A percentile compares a stretch with the other conserved stretches of the same genome.
These are phyloP conservation scores for Pyrrhia umbra DNA, from an alignment of 2,888 invertebrate genomes.

Conservation along the genomic window DNA sequence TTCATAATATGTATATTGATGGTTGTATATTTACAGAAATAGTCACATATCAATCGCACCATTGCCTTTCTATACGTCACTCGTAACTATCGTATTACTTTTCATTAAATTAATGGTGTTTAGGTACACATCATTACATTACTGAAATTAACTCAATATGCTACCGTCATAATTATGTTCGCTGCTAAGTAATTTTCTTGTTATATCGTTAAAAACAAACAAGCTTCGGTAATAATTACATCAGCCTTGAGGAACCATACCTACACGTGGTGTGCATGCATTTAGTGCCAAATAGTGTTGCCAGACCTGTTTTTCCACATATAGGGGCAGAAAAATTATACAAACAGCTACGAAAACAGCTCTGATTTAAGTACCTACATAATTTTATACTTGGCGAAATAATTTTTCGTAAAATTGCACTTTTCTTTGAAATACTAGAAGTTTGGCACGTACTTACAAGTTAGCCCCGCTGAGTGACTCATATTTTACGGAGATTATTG, in stretches of 20 bases:
- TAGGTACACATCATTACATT: background rate
- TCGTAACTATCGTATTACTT: background rate
- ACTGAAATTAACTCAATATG: background rate
- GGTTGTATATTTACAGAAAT: too few species aligned
- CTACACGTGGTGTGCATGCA: background rate
- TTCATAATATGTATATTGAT: too few species aligned
- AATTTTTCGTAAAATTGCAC: too few species aligned
- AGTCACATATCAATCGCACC: too few species aligned
- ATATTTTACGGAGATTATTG: too few species aligned
- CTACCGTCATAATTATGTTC: too few species aligned
- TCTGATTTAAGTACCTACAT: background rate
- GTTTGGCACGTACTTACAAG: too few species aligned
- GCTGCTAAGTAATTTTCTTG: background rate
- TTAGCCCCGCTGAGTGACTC: too few species aligned
- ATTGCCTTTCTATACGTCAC: too few species aligned
- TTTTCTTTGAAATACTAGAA: too few species aligned
- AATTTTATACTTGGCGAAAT: background rate
- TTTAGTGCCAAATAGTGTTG: background rate
- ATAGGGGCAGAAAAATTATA: too few species aligned
- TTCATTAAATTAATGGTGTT: background rate
- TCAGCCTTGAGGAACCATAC: background rate
- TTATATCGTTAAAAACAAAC: background rate
- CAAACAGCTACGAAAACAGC: too few species aligned
- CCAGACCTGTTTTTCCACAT: background rate
- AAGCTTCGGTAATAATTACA: background rate